A percentile compares a stretch with the other conserved stretches of the same genome.
These are phyloP conservation scores for Temnothorax rugatulus DNA, from an alignment of 2,888 invertebrate genomes.

Conservation along the genomic window DNA sequence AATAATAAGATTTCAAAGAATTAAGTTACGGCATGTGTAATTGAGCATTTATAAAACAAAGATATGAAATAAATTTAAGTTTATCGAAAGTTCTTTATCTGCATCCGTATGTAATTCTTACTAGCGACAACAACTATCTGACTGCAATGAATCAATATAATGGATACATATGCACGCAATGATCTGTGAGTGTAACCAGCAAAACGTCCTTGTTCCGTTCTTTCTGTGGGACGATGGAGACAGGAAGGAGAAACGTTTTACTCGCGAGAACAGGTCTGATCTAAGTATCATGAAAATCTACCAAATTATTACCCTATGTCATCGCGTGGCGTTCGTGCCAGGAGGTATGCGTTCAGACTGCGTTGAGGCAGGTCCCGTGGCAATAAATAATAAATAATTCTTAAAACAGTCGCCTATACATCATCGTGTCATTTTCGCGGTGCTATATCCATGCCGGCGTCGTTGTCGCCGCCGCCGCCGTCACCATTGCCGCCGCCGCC, in stretches of 20 bases:
- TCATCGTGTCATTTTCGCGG: constrained; percentile 85
- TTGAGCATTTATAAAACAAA: not conserved
- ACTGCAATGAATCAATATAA: not conserved
- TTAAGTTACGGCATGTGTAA: not conserved
- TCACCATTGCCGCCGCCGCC: constrained; percentile 67
- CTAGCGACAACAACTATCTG: not conserved
- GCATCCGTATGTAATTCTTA: not conserved
- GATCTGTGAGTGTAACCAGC: not conserved
- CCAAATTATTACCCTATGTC: constrained; percentile 41
- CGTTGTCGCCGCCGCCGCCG: constrained; percentile 63
- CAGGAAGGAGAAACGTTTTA: constrained; percentile 4
- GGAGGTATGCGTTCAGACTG: constrained; percentile 42
- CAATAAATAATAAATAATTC: constrained; percentile 86
- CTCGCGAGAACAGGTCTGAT: not conserved
- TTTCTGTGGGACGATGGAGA: not conserved
- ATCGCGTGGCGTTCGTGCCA: constrained; percentile 32
- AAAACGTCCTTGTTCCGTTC: not conserved
- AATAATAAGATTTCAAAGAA: not conserved
- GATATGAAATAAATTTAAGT: not conserved
- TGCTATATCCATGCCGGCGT: constrained; percentile 74
- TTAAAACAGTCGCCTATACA: constrained; percentile 85
- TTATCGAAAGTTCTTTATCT: not conserved
- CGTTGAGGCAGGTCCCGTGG: constrained; percentile 53
- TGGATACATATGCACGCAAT: not conserved
- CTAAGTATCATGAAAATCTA: constrained; percentile 34